Conservation (phyloP, 1,140 invertebrate genomes). For the Cherax quadricarinatus region DNA sequence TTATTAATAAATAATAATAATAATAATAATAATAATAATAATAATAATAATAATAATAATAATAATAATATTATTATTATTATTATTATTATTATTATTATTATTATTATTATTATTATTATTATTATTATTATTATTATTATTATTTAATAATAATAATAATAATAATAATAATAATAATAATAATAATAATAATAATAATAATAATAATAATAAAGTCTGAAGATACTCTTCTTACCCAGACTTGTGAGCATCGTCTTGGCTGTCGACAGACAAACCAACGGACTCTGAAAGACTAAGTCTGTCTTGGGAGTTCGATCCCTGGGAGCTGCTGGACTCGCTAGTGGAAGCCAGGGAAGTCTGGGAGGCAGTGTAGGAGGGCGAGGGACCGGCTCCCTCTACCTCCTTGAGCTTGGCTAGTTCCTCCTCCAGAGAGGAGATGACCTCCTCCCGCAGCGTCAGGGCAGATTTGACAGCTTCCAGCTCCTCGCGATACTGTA, state of each 20-base stretch:
- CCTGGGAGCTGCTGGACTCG: conserved; percentile 46
- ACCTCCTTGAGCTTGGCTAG: conserved; percentile 51
- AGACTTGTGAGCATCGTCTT: conserved; percentile 68
- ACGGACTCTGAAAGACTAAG: conserved; percentile 60
- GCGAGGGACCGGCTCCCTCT: neutral
- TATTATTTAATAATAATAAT: no score
- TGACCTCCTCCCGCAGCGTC: conserved; percentile 57
- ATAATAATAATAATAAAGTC: no score
- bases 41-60: no score
- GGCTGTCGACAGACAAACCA: conserved; percentile 46
- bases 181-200: no score
- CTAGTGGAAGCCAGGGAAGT: conserved; percentile 62
- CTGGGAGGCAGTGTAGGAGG: conserved; percentile 43
- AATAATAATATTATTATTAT: no score
- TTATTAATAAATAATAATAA: no score
- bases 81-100: no score
- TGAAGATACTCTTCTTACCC: conserved; percentile 41
- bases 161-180: no score
- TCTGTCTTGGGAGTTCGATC: conserved; percentile 69
- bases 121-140: no score
- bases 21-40: no score
- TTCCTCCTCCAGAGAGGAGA: conserved; percentile 65
- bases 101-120: no score
- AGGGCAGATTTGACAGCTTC: conserved; percentile 58
- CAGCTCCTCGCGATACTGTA: conserved; percentile 69